Base-by-base conservation (phyloP, 92 coral and sea anemone genomes). In the Phenganax subtilis region DNA sequence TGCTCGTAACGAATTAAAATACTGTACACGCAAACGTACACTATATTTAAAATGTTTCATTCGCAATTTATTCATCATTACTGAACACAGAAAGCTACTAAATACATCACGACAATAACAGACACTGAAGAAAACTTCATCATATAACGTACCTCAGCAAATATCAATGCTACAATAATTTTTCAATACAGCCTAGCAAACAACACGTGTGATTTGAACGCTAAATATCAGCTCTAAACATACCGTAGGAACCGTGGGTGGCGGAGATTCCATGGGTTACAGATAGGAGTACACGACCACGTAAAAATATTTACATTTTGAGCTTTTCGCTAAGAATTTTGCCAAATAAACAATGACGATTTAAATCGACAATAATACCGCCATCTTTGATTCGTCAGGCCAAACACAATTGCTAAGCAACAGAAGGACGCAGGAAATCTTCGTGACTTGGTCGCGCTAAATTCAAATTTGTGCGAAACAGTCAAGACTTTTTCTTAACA, bases 191-290 rank as follows among this genome's bases (percentile, higher is more conserved):
- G 27, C 7, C 16, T 14, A 59, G 65, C 65, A 14, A 14, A 30
- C 6, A 69, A 30, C 55, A 51, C 55, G 12, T 30, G 55, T 31
- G 52, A 12, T 69, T 30, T 69, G 25, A 27, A 30, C 0, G 75
- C 75, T 2, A 51, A 75, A 75, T 16, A 31, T 75, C 56, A 75
- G 1, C 71, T 62, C 6, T 10, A 30, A 27, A 78, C 82, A 30
- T 51, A 78, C 82, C 82, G 82, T 57, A n/a, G 31, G 58, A 78
- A 61, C 61, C 6, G 44, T 54, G 63, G 82, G 82, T 3, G 71
- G 5, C 16, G 82, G 72, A 7, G 72, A 78, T 27, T 78, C 82
- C 82, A 78, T 78, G 15, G 58, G 51, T 3, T 52, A 61, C 16
- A 9, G 37, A 61, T 64, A 9, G 10, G 11, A 78, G 57, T 14